Evolutionary conservation across 2,113 vertebrate species (phyloP).

Genomic region (Caranx melampygus): DNA sequence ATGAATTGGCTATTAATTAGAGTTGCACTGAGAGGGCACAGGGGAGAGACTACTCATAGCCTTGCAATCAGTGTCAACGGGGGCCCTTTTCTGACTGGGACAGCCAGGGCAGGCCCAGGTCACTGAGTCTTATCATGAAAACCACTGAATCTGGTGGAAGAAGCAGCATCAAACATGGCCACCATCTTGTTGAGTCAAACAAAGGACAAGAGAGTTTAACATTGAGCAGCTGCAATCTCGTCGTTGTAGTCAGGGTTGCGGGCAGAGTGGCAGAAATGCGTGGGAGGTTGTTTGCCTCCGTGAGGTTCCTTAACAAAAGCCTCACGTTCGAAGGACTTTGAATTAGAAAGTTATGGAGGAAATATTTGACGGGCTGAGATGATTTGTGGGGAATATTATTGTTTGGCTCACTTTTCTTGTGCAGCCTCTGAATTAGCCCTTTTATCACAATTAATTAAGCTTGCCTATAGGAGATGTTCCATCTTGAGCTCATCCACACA

Average conservation of each 20-base stretch:
- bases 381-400: slow-evolving; percentile 85
- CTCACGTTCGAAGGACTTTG: slow-evolving; percentile 80
- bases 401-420: slow-evolving; percentile 82
- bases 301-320: slow-evolving; percentile 77
- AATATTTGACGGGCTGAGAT: slow-evolving; percentile 83
- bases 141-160: slow-evolving; percentile 55
- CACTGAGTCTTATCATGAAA: slow-evolving; percentile 69
- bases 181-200: slow-evolving; percentile 58
- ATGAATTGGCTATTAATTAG: slow-evolving; percentile 91
- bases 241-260: slow-evolving; percentile 47
- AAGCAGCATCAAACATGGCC: slow-evolving; percentile 63
- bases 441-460: slow-evolving; percentile 90
- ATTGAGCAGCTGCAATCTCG: slow-evolving; percentile 45
- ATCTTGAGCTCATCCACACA: slow-evolving; percentile 85
- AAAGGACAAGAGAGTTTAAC: slow-evolving; percentile 58
- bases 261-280: slow-evolving; percentile 48
- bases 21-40: slow-evolving; percentile 88
- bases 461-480: slow-evolving; percentile 84
- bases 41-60: slow-evolving; percentile 88
- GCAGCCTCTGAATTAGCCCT: slow-evolving; percentile 84
- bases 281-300: slow-evolving; percentile 58
- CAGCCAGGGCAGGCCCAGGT: slow-evolving; percentile 79
- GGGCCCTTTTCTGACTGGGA: slow-evolving; percentile 81
- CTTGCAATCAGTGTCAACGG: slow-evolving; percentile 86
- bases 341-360: slow-evolving; percentile 83